Percentiles rank a stretch among this genome's conserved stretches.
Conservation (phyloP, 2,797 vertebrate genomes). For the Odontamblyopus rebecca region DNA sequence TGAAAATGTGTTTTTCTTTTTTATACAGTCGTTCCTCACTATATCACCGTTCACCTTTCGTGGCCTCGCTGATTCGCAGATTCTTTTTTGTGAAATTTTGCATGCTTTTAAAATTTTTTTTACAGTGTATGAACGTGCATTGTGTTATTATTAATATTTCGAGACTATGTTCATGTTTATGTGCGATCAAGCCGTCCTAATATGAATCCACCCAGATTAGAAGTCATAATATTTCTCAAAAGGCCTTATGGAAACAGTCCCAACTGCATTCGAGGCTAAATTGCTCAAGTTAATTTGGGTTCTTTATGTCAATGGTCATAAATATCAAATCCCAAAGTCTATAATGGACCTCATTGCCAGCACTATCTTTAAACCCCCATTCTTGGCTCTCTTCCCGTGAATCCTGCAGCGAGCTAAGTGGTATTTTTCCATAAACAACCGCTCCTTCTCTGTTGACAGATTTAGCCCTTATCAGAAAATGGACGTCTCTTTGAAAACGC, state of each 20-base stretch:
- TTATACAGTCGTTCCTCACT: too few species aligned
- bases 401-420: slow-evolving; percentile 50
- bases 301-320: not conserved
- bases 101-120: too few species aligned
- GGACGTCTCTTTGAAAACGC: slow-evolving; percentile 33
- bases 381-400: slow-evolving; percentile 32
- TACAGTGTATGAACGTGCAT: too few species aligned
- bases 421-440: slow-evolving; percentile 68
- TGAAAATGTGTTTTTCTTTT: too few species aligned
- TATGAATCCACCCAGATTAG: not conserved
- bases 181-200: not conserved
- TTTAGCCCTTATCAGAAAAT: slow-evolving; percentile 39
- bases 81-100: too few species aligned
- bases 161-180: too few species aligned
- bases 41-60: too few species aligned
- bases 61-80: too few species aligned
- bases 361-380: slow-evolving; percentile 35
- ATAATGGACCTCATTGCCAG: slow-evolving; percentile 6
- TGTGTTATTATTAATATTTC: too few species aligned
- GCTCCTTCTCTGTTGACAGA: slow-evolving; percentile 38
- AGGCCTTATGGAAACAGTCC: not conserved
- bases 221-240: not conserved
- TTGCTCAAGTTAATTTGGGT: not conserved
- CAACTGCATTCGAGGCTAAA: not conserved
- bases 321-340: not conserved